Evolutionary conservation across 2,113 vertebrate species (phyloP), one percentile per base, ranked within the genome.

Genomic region (Anguilla japonica): DNA sequence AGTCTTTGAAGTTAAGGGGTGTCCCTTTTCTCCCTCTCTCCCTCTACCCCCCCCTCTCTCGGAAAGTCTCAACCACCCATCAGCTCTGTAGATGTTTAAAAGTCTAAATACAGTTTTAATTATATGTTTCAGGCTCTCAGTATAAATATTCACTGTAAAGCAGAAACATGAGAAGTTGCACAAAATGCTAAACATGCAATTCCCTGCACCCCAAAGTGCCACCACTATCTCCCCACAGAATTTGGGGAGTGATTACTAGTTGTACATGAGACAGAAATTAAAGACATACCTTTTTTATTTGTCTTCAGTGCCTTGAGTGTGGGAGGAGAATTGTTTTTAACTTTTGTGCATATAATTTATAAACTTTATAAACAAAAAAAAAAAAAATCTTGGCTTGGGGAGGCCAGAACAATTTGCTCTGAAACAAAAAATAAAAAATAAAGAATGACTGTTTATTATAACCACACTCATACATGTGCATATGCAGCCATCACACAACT

Each of bases 171-270:
- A 85, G 88, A 67, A 89, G 91, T 92, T 85, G 82, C 78, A 88
- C 87, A 87, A 91, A 92, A 91, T 86, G 86, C 85, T 88, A 89
- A 90, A 88, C 90, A 87, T 92, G 87, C 87, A 91, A 88, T 91
- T 90, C 88, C 82, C 82, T 87, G 83, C 86, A 87, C 87, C 78
- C 85, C 56, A 86, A 43, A 90, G 81, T 89, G 75, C 85, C 60
- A 87, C 91, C 90, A 84, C 89, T 87, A 87, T 90, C 90, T 93
- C 92, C 91, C 93, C 93, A 93, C 89, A 94, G 90, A 82, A 93
- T 92, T 90, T 89, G 91, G 89, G 94, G 94, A 94, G 93, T 95
- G 94, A 96, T 94, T 91, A 94, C 94, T 92, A 94, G 93, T 93
- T 93, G 91, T 83, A 89, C 93, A 81, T 86, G 92, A 93, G 93